phyloP scores from a whole-genome alignment of 53 echinoderm and acorn worm genomes.

The Apostichopus leukothele region DNA sequence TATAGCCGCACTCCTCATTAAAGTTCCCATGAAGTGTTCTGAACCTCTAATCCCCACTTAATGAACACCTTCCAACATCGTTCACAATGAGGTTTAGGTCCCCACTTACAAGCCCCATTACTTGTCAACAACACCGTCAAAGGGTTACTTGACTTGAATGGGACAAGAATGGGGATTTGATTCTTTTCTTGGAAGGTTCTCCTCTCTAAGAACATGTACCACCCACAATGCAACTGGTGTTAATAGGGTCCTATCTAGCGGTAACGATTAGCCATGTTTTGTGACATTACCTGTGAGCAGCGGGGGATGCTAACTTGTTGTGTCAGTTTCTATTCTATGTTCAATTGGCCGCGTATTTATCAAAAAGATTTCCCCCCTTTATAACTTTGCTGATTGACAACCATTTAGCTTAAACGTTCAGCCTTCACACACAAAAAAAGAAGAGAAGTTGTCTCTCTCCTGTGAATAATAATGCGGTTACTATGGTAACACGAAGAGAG shows the following conservation, averaged over 20 bases:
- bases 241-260: not conserved
- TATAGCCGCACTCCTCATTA: not conserved
- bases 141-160: conserved; percentile 1
- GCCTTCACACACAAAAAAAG: too few relatives aligned
- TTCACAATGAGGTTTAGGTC: conserved; percentile 25
- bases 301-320: not conserved
- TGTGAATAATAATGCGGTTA: too few relatives aligned
- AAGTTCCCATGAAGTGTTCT: not conserved
- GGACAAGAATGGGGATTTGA: not conserved
- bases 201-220: conserved; percentile 8
- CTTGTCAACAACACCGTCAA: conserved; percentile 15
- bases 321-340: conserved; percentile 7
- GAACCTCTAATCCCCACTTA: conserved; percentile 31
- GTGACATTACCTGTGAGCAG: not conserved
- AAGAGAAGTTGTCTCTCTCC: too few relatives aligned
- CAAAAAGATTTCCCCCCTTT: not conserved
- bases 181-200: conserved; percentile 2
- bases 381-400: conserved; percentile 7
- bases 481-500: too few relatives aligned
- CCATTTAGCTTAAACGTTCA: not conserved
- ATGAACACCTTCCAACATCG: conserved; percentile 22
- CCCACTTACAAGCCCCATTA: conserved; percentile 40
- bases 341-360: conserved; percentile 25
- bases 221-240: conserved; percentile 24
- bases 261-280: conserved; percentile 21